A percentile compares a stretch with the other conserved stretches of the same genome.
Conservation (phyloP, 2,888 invertebrate species). For the Mythimna lalbum region DNA sequence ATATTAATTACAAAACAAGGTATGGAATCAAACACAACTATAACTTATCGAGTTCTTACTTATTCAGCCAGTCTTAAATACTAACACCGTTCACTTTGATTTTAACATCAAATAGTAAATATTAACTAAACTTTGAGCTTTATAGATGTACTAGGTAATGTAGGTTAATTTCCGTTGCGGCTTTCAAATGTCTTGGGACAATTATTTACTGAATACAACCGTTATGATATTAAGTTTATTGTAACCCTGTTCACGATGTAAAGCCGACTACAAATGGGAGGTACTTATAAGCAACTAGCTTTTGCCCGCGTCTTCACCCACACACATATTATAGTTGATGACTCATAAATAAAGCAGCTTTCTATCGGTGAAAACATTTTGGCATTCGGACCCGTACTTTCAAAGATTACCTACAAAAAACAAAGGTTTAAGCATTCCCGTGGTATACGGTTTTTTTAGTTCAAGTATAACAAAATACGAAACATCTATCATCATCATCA, state of each 20-base stretch:
- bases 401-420: too few relatives aligned
- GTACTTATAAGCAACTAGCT: too few relatives aligned
- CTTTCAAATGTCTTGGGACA: constrained; percentile 45
- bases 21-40: not conserved
- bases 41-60: too few relatives aligned
- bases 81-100: constrained; percentile 43
- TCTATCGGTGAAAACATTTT: too few relatives aligned
- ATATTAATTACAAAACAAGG: constrained; percentile 1
- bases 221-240: constrained; percentile 16
- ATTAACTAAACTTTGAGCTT: constrained; percentile 31
- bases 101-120: constrained; percentile 45
- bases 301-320: too few relatives aligned
- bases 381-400: too few relatives aligned
- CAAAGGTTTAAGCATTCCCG: too few relatives aligned
- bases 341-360: too few relatives aligned
- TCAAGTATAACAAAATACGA: too few relatives aligned
- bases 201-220: constrained; percentile 17
- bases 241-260: not conserved
- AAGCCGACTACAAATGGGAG: not conserved
- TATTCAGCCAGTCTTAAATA: constrained; percentile 10
- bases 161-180: constrained; percentile 53
- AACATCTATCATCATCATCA: too few relatives aligned
- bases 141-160: constrained; percentile 39
- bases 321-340: too few relatives aligned
- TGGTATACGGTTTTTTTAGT: too few relatives aligned